These are phyloP conservation scores for Acipenser transmontanus DNA, from an alignment of 2,797 vertebrate genomes.

Conservation along the genomic window DNA sequence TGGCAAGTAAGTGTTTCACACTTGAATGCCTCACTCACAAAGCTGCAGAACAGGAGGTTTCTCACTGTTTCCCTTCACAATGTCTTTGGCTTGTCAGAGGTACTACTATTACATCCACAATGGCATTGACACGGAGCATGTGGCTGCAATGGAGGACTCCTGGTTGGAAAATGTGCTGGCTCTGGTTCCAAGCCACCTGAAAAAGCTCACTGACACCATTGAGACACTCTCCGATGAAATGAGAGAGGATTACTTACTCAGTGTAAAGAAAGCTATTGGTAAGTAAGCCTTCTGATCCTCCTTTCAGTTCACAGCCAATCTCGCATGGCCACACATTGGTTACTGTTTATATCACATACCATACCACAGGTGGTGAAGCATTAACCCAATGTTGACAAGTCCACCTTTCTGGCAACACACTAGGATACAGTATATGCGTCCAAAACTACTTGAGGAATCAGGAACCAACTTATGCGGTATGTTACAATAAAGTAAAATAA, in stretches of 20 bases:
- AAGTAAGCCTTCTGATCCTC: constrained; percentile 17
- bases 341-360: too few relatives aligned
- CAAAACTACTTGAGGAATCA: too few relatives aligned
- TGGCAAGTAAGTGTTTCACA: too few relatives aligned
- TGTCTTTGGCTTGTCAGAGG: constrained; percentile 45
- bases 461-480: too few relatives aligned
- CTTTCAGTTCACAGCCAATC: neutral
- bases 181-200: constrained; percentile 61
- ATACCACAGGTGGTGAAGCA: too few relatives aligned
- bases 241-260: constrained; percentile 71
- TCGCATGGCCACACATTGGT: too few relatives aligned
- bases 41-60: constrained; percentile 1
- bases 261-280: constrained; percentile 72
- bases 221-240: constrained; percentile 65
- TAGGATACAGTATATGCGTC: too few relatives aligned
- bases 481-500: too few relatives aligned
- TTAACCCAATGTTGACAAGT: too few relatives aligned
- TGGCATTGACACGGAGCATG: constrained; percentile 63
- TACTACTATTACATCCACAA: constrained; percentile 69
- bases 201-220: constrained; percentile 40
- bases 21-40: too few relatives aligned
- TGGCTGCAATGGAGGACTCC: constrained; percentile 68
- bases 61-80: constrained; percentile 1
- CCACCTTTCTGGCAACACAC: too few relatives aligned
- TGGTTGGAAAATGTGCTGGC: constrained; percentile 63